Conservation (phyloP, 2,113 vertebrate species). For the Sylvilagus bachmani region DNA sequence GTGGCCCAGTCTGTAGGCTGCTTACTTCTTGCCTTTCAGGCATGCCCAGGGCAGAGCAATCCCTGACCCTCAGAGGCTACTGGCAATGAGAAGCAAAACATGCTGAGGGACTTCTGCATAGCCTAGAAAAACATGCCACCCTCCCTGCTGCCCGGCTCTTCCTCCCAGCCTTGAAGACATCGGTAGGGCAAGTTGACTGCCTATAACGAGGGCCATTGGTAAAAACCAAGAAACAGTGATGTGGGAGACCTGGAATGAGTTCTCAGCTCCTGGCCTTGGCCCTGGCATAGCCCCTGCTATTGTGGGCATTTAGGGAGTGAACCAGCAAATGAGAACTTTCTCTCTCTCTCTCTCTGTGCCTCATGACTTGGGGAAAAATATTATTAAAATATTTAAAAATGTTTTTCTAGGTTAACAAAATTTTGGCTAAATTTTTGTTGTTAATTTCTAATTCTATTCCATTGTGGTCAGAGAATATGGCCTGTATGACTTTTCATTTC, state of each 20-base stretch:
- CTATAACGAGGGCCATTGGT: not conserved
- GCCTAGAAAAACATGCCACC: not conserved
- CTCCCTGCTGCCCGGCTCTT: not conserved
- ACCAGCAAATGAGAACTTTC: too few species aligned
- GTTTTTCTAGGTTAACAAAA: not conserved
- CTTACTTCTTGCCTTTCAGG: not conserved
- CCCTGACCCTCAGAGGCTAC: too few species aligned
- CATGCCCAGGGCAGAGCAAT: too few species aligned
- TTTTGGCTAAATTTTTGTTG: not conserved
- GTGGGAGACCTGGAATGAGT: too few species aligned
- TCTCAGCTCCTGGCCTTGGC: too few species aligned
- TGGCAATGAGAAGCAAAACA: not conserved
- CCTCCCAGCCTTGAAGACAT: not conserved
- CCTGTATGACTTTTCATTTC: not conserved
- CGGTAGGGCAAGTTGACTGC: not conserved
- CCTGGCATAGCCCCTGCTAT: too few species aligned
- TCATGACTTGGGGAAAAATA: too few species aligned
- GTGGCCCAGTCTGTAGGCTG: not conserved
- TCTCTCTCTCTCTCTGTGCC: too few species aligned
- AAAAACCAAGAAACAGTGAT: not conserved
- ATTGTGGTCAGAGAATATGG: not conserved
- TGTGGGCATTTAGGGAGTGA: too few species aligned
- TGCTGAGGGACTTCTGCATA: not conserved
- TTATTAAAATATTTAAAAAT: too few species aligned
- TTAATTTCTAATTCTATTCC: not conserved